Percentiles rank a stretch among this genome's conserved stretches.
These are phyloP conservation scores for Cyanocitta stelleri DNA, from an alignment of 2,113 vertebrate species.

Conservation along the genomic window DNA sequence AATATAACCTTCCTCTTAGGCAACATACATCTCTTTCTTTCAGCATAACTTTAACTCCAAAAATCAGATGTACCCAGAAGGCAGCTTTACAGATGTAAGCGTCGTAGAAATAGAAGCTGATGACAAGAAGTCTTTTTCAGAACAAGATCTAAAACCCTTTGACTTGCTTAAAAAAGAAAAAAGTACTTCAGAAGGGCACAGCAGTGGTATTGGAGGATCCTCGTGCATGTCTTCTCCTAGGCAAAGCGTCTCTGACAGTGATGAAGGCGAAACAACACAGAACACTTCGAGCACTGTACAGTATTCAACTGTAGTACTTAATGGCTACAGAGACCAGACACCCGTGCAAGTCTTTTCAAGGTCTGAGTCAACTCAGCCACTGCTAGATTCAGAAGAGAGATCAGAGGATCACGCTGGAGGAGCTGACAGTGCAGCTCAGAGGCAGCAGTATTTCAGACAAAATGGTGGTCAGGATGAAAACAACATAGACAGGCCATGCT, in stretches of 20 bases:
- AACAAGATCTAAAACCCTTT: conserved; percentile 83
- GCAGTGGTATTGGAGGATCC: conserved; percentile 95
- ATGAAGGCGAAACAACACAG: conserved; percentile 86
- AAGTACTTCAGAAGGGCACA: conserved; percentile 90
- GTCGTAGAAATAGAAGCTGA: conserved; percentile 86
- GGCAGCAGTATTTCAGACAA: conserved; percentile 76
- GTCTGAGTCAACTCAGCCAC: conserved; percentile 94
- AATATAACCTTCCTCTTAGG: background rate
- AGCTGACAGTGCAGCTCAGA: conserved; percentile 42
- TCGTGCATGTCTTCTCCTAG: conserved; percentile 95
- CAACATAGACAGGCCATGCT: conserved; percentile 52
- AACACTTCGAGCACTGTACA: conserved; percentile 91
- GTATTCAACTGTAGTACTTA: conserved; percentile 92
- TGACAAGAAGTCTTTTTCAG: conserved; percentile 77
- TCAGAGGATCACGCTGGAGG: conserved; percentile 70
- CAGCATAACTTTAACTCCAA: conserved; percentile 82
- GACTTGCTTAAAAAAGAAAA: conserved; percentile 90
- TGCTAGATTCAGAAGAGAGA: conserved; percentile 89
- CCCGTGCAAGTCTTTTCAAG: conserved; percentile 84
- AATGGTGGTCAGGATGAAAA: conserved; percentile 61
- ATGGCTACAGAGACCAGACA: conserved; percentile 89
- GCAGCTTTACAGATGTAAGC: conserved; percentile 83
- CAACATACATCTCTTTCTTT: background rate
- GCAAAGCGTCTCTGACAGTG: conserved; percentile 91
- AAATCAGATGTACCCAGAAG: conserved; percentile 79